Percentiles rank a stretch among this genome's conserved stretches.
Conservation (phyloP, 2,888 invertebrate species). For the Himalopsyche japonica region DNA sequence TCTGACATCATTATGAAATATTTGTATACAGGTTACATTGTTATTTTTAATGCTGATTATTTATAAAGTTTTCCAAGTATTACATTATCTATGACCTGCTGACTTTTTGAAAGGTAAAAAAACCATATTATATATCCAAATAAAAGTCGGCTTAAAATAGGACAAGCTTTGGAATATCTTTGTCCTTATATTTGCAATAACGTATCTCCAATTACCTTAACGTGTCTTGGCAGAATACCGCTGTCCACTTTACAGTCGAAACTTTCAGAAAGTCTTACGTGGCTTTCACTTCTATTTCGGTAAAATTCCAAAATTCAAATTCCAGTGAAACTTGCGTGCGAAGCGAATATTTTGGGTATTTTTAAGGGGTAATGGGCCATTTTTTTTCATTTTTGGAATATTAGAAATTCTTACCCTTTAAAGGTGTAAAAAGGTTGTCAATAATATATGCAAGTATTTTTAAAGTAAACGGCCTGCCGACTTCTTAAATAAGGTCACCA, state of each 20-base stretch:
- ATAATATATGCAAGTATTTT: not conserved
- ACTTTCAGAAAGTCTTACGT: not conserved
- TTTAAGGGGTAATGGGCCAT: not conserved
- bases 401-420: not conserved
- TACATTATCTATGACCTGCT: too few relatives aligned
- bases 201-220: not conserved
- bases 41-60: too few relatives aligned
- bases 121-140: not conserved
- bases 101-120: too few relatives aligned
- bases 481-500: too few relatives aligned
- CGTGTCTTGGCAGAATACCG: not conserved
- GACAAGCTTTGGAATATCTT: not conserved
- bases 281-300: not conserved
- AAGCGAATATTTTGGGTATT: not conserved
- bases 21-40: too few relatives aligned
- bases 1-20: too few relatives aligned
- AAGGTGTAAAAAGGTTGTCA: not conserved
- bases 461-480: too few relatives aligned
- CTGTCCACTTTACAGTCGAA: not conserved
- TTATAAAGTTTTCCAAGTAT: too few relatives aligned
- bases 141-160: not conserved
- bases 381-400: not conserved
- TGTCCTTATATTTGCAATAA: not conserved
- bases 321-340: not conserved
- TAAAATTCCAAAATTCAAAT: not conserved